Evolutionary conservation across 2,888 invertebrate genomes (phyloP), one percentile per base, ranked within the genome.

Genomic region (Cacoxenus indagator): DNA sequence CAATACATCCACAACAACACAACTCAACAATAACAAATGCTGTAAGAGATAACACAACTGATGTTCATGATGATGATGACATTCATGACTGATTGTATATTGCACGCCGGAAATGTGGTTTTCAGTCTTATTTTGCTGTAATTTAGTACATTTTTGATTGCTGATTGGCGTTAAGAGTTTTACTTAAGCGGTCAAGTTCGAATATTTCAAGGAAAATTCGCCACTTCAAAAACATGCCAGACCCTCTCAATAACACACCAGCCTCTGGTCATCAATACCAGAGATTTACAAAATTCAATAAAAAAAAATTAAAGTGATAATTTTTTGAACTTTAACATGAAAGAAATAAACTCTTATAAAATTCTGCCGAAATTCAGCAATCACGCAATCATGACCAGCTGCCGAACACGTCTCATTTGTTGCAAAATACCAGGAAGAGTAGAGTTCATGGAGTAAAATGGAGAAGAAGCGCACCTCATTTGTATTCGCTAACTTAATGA

Each of bases 401-500:
- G n/a, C n/a, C n/a, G n/a, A n/a, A n/a, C 27, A 29, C 27, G 27
- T 26, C 26, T 5, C 57, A 27, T 59, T 9, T 59, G 27, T n/a
- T n/a, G n/a, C 27, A 59, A 17, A 37, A 11, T 17, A 4, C 11
- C n/a, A 59, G 4, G 59, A 11, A 24, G 29, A 19, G 26, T 1
- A 4, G 14, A 17, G 27, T 29, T 27, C 17, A 6, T 59, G 59
- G 26, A 31, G 9, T 3, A 59, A 17, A 17, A 26, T 59, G 26
- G 17, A n/a, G 14, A 14, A n/a, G 26, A 5, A 29, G n/a, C 19
- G 31, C 29, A 19, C 1, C 59, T 61, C 59, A 61, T 61, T 61
- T 61, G 59, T 61, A 37, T 45, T 43, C 24, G 61, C 11, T 1
- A 62, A 43, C 26, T 43, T 62, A 62, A 62, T 62, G 61, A 62